phyloP scores from a whole-genome alignment of 2,888 invertebrate species.

The Coecobrya sp. region DNA sequence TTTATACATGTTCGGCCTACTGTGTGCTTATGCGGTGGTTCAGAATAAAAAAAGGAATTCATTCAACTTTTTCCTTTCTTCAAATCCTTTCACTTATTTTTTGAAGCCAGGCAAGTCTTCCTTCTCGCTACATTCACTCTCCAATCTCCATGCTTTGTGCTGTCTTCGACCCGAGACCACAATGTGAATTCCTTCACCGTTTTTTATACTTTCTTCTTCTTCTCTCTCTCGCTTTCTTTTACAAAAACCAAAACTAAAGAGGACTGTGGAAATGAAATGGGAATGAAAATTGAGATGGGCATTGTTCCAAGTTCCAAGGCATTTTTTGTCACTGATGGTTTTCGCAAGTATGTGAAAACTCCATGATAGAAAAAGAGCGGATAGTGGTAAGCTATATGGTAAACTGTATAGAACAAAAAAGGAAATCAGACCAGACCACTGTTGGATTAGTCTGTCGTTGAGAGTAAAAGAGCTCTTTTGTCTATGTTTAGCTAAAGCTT shows the following conservation, averaged over 20 bases:
- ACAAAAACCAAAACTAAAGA: constrained; percentile 69
- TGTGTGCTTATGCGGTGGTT: background rate
- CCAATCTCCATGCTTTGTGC: background rate
- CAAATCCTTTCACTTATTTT: constrained; percentile 77
- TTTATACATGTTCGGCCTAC: constrained; percentile 37
- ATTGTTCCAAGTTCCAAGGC: constrained; percentile 76
- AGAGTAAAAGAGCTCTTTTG: constrained; percentile 72
- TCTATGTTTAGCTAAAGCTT: constrained; percentile 72
- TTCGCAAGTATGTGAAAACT: constrained; percentile 78
- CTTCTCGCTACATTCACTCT: constrained; percentile 35
- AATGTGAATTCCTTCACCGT: constrained; percentile 67
- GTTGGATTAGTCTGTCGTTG: constrained; percentile 76
- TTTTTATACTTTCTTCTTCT: constrained; percentile 31
- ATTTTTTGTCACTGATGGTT: constrained; percentile 79
- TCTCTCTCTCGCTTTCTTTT: background rate
- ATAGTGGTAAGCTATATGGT: constrained; percentile 37
- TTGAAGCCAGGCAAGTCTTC: constrained; percentile 36
- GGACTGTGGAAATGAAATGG: constrained; percentile 75
- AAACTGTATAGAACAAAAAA: constrained; percentile 53
- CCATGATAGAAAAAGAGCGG: constrained; percentile 1
- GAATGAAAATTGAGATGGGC: constrained; percentile 80
- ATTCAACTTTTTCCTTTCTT: constrained; percentile 65
- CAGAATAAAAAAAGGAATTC: constrained; percentile 66
- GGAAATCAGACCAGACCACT: constrained; percentile 78
- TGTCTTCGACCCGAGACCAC: constrained; percentile 21